Percentiles rank a stretch among this genome's conserved stretches.
Conservation (phyloP, 2,797 vertebrate species). For the Decapterus maruadsi region DNA sequence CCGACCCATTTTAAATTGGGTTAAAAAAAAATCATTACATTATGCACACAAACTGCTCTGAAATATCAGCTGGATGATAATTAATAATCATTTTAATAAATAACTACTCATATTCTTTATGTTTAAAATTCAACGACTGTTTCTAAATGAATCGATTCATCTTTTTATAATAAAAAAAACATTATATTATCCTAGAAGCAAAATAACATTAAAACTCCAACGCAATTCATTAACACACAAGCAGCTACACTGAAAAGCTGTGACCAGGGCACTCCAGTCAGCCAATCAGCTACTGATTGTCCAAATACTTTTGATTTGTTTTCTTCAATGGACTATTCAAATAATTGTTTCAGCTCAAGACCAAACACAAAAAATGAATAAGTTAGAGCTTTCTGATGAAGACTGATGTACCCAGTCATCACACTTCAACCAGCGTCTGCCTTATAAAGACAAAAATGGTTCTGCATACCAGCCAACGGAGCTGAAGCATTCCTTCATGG, state of each 20-base stretch:
- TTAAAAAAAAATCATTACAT: constrained; percentile 6
- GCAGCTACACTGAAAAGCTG: neutral
- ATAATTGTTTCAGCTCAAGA: neutral
- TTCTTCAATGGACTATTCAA: neutral
- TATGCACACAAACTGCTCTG: neutral
- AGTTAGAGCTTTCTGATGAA: constrained; percentile 3
- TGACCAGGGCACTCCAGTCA: too few species aligned
- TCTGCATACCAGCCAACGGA: constrained; percentile 14
- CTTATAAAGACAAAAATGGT: constrained; percentile 3
- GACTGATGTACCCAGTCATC: neutral
- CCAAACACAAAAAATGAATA: neutral
- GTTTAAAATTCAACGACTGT: neutral
- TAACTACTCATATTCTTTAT: neutral
- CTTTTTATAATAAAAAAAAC: neutral
- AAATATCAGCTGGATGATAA: neutral
- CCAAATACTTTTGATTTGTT: neutral
- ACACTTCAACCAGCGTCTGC: constrained; percentile 9
- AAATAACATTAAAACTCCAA: neutral
- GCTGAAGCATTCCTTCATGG: constrained; percentile 33
- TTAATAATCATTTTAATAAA: neutral
- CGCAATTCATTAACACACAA: neutral
- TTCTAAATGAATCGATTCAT: neutral
- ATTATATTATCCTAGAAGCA: neutral
- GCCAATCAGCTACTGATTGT: too few species aligned
- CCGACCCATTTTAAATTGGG: constrained; percentile 8